A percentile compares a stretch with the other conserved stretches of the same genome.
Evolutionary conservation across 2,113 vertebrate species (phyloP).

Genomic region (Ovis aries): ARS-UI_Ramb_v3.0 NC_056058.1:39849001-39849500

Average conservation of each 20-base stretch:
- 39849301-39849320: background rate
- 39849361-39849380: background rate
- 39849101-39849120: background rate
- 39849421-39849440: background rate
- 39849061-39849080: background rate
- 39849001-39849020: background rate
- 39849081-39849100: background rate
- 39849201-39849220: background rate
- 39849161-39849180: background rate
- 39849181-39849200: background rate
- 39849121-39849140: background rate
- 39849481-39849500: background rate
- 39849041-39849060: background rate
- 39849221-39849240: background rate
- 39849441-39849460: background rate
- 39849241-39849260: background rate
- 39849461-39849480: background rate
- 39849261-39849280: background rate
- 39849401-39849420: background rate
- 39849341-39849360: background rate
- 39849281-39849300: background rate
- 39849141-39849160: background rate
- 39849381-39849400: background rate
- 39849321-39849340: background rate
- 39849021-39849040: background rate